These are phyloP conservation scores for Falcaria lacertinaria DNA, from an alignment of 2,888 invertebrate species.

Conservation along the genomic window DNA sequence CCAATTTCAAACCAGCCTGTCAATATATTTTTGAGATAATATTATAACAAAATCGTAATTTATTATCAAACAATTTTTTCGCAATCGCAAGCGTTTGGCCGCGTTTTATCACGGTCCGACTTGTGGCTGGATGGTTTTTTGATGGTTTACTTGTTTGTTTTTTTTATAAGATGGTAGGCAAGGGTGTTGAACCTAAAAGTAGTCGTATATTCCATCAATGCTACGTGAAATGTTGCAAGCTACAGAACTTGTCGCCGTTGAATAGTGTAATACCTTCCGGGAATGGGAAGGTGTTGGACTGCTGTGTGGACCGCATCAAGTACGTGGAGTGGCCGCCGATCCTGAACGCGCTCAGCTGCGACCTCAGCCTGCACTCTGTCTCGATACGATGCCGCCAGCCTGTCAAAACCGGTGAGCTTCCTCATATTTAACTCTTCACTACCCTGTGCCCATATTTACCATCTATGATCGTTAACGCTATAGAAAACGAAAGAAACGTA, in stretches of 20 bases:
- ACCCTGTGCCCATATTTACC: no score
- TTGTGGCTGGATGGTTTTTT: conserved; percentile 41
- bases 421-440: neutral
- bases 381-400: conserved; percentile 81
- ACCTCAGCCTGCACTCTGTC: conserved; percentile 84
- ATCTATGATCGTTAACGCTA: no score
- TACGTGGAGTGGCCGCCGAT: conserved; percentile 88
- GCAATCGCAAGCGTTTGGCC: conserved; percentile 23
- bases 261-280: conserved; percentile 60
- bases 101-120: conserved; percentile 25
- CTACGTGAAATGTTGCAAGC: conserved; percentile 72
- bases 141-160: conserved; percentile 30
- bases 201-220: conserved; percentile 74
- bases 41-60: conserved; percentile 45
- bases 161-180: conserved; percentile 61
- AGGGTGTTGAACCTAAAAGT: conserved; percentile 56
- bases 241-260: conserved; percentile 67
- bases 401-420: conserved; percentile 61
- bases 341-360: conserved; percentile 84
- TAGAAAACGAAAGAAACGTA: no score
- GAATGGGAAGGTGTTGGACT: conserved; percentile 80
- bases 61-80: conserved; percentile 34
- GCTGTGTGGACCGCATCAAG: conserved; percentile 87
- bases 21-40: conserved; percentile 51
- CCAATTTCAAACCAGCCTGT: conserved; percentile 48